Evolutionary conservation across 2,113 vertebrate genomes (phyloP).

Genomic region (Amphiprion percula): DNA sequence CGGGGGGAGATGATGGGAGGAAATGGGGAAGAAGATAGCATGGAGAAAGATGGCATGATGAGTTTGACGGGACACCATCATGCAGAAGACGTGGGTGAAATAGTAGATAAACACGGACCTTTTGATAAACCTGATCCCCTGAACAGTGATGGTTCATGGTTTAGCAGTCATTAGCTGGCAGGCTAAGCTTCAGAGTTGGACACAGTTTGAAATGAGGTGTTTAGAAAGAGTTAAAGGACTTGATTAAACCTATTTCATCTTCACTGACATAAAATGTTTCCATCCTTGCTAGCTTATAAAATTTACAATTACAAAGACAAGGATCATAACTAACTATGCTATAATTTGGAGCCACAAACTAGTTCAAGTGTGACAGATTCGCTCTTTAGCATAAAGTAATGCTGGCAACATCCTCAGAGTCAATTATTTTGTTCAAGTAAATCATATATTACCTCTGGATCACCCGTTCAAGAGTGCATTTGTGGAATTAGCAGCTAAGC

Average conservation of each 20-base stretch:
- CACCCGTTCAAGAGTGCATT: not conserved
- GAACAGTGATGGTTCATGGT: not conserved
- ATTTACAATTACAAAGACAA: too few relatives aligned
- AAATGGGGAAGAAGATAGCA: constrained; percentile 42
- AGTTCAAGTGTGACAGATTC: too few relatives aligned
- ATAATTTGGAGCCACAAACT: not conserved
- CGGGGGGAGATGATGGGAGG: constrained; percentile 30
- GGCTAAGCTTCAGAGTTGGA: not conserved
- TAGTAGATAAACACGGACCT: constrained; percentile 14
- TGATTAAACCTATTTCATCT: too few relatives aligned
- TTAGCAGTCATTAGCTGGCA: not conserved
- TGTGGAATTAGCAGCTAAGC: not conserved
- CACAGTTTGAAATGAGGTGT: not conserved
- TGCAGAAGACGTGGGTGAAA: constrained; percentile 59
- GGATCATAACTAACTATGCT: not conserved
- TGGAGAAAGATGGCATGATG: constrained; percentile 71
- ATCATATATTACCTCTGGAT: too few relatives aligned
- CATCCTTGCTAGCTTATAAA: too few relatives aligned
- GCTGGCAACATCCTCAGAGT: too few relatives aligned
- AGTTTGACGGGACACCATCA: constrained; percentile 61
- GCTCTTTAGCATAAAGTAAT: too few relatives aligned
- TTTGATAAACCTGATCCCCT: constrained; percentile 11
- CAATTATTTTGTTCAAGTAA: too few relatives aligned
- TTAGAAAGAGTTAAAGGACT: too few relatives aligned
- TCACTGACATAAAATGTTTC: too few relatives aligned